Evolutionary conservation across 2,888 invertebrate species (phyloP).

Genomic region (Philonicus albiceps): DNA sequence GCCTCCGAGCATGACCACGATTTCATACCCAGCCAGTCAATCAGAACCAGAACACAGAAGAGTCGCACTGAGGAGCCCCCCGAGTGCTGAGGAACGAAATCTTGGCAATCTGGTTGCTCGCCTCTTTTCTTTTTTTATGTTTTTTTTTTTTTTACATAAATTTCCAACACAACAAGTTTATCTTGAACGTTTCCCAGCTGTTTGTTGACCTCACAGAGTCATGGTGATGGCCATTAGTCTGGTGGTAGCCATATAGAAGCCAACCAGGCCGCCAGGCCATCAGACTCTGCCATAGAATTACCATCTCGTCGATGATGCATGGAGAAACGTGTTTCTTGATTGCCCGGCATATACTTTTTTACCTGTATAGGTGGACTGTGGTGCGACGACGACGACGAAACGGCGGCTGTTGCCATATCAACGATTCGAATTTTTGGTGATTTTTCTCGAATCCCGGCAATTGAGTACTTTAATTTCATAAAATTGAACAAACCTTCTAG

Average conservation of each 20-base stretch:
- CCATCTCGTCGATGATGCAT: constrained; percentile 43
- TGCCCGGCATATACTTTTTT: constrained; percentile 10
- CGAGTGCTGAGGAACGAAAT: not conserved
- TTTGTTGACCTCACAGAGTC: constrained; percentile 63
- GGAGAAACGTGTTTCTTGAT: constrained; percentile 41
- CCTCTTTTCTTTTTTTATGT: not conserved
- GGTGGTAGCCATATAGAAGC: constrained; percentile 57
- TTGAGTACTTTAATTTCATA: not conserved
- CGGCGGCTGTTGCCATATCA: constrained; percentile 33
- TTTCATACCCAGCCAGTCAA: constrained; percentile 28
- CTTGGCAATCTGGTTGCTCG: constrained; percentile 11
- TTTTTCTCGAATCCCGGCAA: not conserved
- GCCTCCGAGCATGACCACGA: constrained; percentile 29
- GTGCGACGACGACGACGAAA: not conserved
- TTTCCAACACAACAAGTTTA: constrained; percentile 33
- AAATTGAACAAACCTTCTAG: not conserved
- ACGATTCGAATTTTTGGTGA: not conserved
- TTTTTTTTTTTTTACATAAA: constrained; percentile 1
- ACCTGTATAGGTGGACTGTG: not conserved
- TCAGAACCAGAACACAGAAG: constrained; percentile 33
- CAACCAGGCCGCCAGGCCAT: constrained; percentile 28
- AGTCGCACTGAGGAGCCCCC: not conserved
- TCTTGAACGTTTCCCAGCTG: constrained; percentile 56
- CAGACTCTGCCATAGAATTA: constrained; percentile 38
- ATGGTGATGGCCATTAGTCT: constrained; percentile 58